Conservation (phyloP, 1,140 invertebrate genomes). For the Temnothorax nylanderi region DNA sequence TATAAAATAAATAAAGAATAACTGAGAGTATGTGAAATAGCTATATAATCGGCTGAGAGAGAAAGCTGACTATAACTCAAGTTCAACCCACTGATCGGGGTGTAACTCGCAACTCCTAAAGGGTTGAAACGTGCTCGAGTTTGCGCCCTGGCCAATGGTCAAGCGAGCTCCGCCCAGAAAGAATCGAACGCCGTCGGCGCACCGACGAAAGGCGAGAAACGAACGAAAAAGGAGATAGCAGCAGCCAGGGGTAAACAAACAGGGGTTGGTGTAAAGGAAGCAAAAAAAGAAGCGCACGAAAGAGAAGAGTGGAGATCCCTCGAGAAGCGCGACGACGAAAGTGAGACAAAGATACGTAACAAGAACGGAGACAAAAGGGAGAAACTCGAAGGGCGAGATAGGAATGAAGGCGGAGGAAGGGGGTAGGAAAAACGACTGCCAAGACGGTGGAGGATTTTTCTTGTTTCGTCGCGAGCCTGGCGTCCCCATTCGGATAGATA, state of each 20-base stretch:
- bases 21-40: not conserved
- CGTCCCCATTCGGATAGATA: constrained; percentile 72
- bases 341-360: constrained; percentile 16
- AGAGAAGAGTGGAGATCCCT: constrained; percentile 13
- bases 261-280: constrained; percentile 37
- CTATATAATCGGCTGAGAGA: too few relatives aligned
- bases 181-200: constrained; percentile 75
- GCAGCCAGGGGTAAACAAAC: constrained; percentile 40
- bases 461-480: constrained; percentile 69
- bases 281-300: constrained; percentile 34
- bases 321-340: not conserved
- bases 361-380: constrained; percentile 35
- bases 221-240: constrained; percentile 16
- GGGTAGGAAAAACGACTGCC: constrained; percentile 29
- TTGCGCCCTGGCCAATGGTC: constrained; percentile 83
- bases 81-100: constrained; percentile 25
- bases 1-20: not conserved
- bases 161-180: constrained; percentile 82
- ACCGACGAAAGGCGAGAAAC: constrained; percentile 50
- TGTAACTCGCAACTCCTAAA: not conserved
- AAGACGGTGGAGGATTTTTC: constrained; percentile 42
- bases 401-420: not conserved
- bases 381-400: constrained; percentile 11
- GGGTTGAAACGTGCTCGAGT: constrained; percentile 67
- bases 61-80: not conserved